Conservation (phyloP, 2,888 invertebrate genomes). For the Chirona hameri region DNA sequence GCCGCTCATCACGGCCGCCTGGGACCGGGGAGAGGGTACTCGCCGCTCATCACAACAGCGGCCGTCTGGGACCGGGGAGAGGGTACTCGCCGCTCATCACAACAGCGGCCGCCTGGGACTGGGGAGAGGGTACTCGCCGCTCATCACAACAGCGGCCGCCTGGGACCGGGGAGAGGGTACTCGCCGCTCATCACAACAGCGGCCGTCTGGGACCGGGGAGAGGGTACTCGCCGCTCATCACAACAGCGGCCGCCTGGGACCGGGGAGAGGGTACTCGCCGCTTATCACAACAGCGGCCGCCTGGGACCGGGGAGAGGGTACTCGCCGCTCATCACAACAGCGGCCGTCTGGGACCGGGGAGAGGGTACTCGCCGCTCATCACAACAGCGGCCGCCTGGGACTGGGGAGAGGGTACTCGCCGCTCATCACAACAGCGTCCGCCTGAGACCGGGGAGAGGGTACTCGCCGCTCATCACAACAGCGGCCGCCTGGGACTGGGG, state of each 20-base stretch:
- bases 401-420: too few relatives aligned
- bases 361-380: too few relatives aligned
- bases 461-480: too few relatives aligned
- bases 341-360: constrained; percentile 4
- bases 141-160: background rate
- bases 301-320: background rate
- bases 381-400: constrained; percentile 6
- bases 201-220: background rate
- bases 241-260: constrained; percentile 6
- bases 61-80: background rate
- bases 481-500: constrained; percentile 6
- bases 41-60: background rate
- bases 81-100: too few relatives aligned
- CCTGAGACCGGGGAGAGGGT: background rate
- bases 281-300: background rate
- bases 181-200: background rate
- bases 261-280: too few relatives aligned
- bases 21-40: background rate
- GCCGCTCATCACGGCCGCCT: background rate
- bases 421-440: background rate
- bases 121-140: too few relatives aligned
- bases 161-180: background rate
- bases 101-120: constrained; percentile 6
- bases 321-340: too few relatives aligned
- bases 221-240: too few relatives aligned